Evolutionary conservation across 2,113 vertebrate species (phyloP).

Genomic region (Percina caprodes): DNA sequence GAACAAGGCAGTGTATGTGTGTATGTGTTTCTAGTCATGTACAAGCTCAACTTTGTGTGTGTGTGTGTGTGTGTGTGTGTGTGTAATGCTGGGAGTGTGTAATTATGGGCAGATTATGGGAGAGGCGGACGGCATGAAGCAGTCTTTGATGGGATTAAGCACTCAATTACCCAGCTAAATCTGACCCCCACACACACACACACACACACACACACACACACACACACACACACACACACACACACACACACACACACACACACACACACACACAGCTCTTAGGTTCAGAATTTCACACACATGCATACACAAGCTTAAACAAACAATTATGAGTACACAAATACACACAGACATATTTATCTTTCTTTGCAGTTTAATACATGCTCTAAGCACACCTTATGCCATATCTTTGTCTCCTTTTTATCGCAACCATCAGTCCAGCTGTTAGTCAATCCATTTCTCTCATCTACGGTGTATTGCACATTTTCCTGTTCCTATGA

Average conservation of each 20-base stretch:
- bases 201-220: conserved; percentile 2
- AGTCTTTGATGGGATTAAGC: conserved; percentile 84
- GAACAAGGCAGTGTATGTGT: neutral
- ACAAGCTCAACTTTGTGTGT: conserved; percentile 29
- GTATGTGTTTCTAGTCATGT: conserved; percentile 8
- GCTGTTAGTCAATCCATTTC: neutral
- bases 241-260: no score
- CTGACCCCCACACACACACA: conserved; percentile 18
- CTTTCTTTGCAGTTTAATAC: neutral
- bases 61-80: conserved; percentile 33
- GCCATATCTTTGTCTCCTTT: neutral
- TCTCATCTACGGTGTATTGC: neutral
- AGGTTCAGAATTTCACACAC: conserved; percentile 40
- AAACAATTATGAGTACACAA: conserved; percentile 26
- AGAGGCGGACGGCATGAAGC: conserved; percentile 70
- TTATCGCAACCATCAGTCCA: neutral
- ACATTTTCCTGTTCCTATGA: neutral
- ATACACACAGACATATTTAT: neutral
- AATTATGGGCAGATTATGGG: conserved; percentile 81
- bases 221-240: no score
- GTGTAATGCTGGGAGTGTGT: conserved; percentile 69
- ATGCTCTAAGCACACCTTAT: neutral
- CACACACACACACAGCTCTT: conserved; percentile 5
- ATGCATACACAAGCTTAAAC: neutral
- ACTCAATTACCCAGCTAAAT: conserved; percentile 81